These are phyloP conservation scores for Listronotus oregonensis DNA, from an alignment of 1,140 invertebrate species.

Conservation along the genomic window DNA sequence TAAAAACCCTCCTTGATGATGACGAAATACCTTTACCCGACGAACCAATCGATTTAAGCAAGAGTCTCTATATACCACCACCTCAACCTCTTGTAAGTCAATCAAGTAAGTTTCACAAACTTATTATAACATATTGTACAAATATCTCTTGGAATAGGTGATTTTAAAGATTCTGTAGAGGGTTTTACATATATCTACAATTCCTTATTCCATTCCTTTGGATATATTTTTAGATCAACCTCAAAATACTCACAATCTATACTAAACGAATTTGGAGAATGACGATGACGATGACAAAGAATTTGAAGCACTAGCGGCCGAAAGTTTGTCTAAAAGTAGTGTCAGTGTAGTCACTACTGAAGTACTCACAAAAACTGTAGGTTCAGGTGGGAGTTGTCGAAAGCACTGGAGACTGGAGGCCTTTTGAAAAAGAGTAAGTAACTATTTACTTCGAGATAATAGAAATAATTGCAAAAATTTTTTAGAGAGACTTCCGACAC, in stretches of 20 bases:
- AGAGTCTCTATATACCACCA: slow-evolving; percentile 57
- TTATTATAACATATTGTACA: not conserved
- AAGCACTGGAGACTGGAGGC: slow-evolving; percentile 62
- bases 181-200: no score
- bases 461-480: slow-evolving; percentile 2
- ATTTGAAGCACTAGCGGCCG: slow-evolving; percentile 74
- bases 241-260: not conserved
- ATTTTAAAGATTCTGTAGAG: no score
- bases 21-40: slow-evolving; percentile 69
- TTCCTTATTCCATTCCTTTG: no score
- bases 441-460: not conserved
- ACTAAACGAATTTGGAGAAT: slow-evolving; percentile 36
- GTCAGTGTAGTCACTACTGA: slow-evolving; percentile 47
- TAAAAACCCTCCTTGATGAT: slow-evolving; percentile 71
- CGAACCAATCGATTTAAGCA: slow-evolving; percentile 66
- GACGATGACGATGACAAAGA: slow-evolving; percentile 69
- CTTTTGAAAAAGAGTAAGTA: slow-evolving; percentile 59
- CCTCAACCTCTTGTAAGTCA: slow-evolving; percentile 42
- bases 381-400: slow-evolving; percentile 6
- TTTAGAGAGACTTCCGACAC: slow-evolving; percentile 9
- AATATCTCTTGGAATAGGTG: no score
- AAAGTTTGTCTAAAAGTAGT: slow-evolving; percentile 67
- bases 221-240: no score
- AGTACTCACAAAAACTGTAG: not conserved
- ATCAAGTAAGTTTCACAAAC: slow-evolving; percentile 35